A percentile compares a stretch with the other conserved stretches of the same genome.
These are phyloP conservation scores for Neelides sp. DNA, from an alignment of 1,140 invertebrate species.

Conservation along the genomic window DNA sequence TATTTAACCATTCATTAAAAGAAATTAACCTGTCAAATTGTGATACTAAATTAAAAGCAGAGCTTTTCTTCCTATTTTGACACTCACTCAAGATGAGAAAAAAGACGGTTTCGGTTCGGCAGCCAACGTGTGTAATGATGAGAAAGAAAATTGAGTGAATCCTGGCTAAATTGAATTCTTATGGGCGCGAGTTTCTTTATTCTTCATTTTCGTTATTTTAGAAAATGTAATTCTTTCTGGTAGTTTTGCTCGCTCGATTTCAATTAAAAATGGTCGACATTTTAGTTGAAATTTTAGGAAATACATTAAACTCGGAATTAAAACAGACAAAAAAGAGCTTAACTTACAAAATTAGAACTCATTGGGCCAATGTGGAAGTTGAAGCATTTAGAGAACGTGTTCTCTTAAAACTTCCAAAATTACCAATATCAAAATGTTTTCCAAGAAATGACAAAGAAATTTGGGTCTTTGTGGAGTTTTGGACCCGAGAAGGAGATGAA, in stretches of 20 bases:
- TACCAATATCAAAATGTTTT: background rate
- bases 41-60: too few relatives aligned
- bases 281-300: background rate
- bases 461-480: slow-evolving; percentile 1
- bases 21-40: too few relatives aligned
- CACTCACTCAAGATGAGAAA: too few relatives aligned
- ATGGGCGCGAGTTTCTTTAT: too few relatives aligned
- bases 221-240: too few relatives aligned
- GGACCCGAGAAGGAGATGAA: too few relatives aligned
- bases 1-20: too few relatives aligned
- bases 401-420: slow-evolving; percentile 2
- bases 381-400: background rate
- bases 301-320: background rate
- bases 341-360: slow-evolving; percentile 6
- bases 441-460: background rate
- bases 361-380: background rate
- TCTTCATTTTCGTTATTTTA: background rate
- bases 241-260: background rate
- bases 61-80: too few relatives aligned
- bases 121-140: too few relatives aligned
- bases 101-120: too few relatives aligned
- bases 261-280: background rate
- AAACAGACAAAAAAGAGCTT: background rate
- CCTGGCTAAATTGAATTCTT: too few relatives aligned
- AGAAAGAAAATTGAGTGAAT: too few relatives aligned